A percentile compares a stretch with the other conserved stretches of the same genome.
These are phyloP conservation scores for Probosciger aterrimus DNA, from an alignment of 2,113 vertebrate species.

Conservation along the genomic window DNA sequence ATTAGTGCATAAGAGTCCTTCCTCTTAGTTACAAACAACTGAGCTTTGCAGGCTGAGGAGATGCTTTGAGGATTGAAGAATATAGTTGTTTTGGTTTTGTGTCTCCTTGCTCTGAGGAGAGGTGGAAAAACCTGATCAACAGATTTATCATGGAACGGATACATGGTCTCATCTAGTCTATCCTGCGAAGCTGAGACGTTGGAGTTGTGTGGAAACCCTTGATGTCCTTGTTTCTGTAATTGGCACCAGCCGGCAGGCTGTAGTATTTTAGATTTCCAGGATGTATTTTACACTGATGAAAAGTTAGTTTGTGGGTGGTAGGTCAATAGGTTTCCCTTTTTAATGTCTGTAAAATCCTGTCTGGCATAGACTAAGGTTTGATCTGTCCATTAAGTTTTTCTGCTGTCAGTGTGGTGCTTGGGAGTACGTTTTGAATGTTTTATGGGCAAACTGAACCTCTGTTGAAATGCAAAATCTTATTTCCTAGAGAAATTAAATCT, in stretches of 20 bases:
- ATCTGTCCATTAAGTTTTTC: neutral
- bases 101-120: neutral
- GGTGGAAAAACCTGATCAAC: neutral
- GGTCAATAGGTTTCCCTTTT: neutral
- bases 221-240: neutral
- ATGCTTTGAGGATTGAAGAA: neutral
- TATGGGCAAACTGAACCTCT: neutral
- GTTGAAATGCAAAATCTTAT: neutral
- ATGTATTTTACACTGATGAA: neutral
- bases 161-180: neutral
- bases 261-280: neutral
- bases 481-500: neutral
- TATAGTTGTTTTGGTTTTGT: neutral
- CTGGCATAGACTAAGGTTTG: neutral
- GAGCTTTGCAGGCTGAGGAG: neutral
- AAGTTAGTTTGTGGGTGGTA: neutral
- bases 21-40: neutral
- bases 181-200: accelerated
- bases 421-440: neutral
- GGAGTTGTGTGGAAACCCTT: neutral
- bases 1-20: neutral
- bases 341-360: neutral
- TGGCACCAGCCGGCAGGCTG: neutral
- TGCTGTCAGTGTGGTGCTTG: neutral
- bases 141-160: neutral